Evolutionary conservation across 2,888 invertebrate species (phyloP), one percentile per base, ranked within the genome.

Genomic region (Myathropa florea): DNA sequence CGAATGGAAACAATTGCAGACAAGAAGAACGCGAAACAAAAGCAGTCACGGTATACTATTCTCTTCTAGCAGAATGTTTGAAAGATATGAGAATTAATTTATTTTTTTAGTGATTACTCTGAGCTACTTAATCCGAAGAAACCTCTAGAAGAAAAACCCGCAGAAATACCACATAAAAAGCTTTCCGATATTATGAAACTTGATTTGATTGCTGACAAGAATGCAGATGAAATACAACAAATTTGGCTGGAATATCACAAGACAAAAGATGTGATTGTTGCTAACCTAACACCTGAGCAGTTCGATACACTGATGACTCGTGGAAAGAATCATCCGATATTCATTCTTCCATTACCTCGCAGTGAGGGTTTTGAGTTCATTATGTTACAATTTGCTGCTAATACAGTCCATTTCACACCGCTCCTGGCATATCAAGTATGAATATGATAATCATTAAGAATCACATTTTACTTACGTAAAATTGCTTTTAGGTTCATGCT

Each of bases 321-420:
- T 36, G 95, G 95, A 86, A 93, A 93, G 86, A 91, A 94, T 76
- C 94, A 94, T 91, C 95, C 96, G 0, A 94, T 95, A 30, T 98
- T 98, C 91, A 89, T 98, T 78, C 94, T 97, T 88, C 96, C 97
- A 0, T 91, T 98, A 87, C 97, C 97, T 0, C 94, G 97, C 68
- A 94, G 95, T 23, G 95, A 96, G 89, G 97, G 97, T 12, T 98
- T 97, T 90, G 97, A 98, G 92, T 97, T 97, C 91, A 95, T 97
- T 72, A 94, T 97, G 93, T 93, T 95, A 70, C 97, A 97, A 91
- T 96, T 95, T 91, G 93, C 94, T 55, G 95, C 94, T 2, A 95
- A 96, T 88, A 93, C 95, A 63, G 95, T 96, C 23, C 97, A 97
- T 91, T 97, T 97, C 91, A 97, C 97, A 1, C 96, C 97, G 0